Percentiles rank a stretch among this genome's conserved stretches.
Conservation (phyloP, 2,888 invertebrate species). For the Neocrepidodera transversa region DNA sequence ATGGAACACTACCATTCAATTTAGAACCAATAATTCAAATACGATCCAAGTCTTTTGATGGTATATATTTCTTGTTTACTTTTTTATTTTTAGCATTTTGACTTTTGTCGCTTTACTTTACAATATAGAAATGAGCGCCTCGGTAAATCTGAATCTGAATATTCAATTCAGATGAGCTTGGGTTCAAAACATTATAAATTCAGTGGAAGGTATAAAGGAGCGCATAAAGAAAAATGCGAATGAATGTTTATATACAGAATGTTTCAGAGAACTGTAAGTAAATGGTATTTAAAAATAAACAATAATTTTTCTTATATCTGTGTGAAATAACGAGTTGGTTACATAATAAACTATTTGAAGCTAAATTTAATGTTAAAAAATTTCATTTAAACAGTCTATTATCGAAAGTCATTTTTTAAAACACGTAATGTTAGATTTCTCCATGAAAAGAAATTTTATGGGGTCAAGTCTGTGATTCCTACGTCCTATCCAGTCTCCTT, state of each 20-base stretch:
- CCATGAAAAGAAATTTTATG: no score
- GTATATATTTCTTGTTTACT: constrained; percentile 2
- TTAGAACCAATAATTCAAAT: constrained; percentile 44
- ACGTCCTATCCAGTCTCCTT: no score
- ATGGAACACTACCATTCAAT: constrained; percentile 43
- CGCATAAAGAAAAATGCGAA: not conserved
- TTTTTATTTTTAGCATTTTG: constrained; percentile 18
- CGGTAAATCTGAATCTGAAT: constrained; percentile 25
- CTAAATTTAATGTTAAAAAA: no score
- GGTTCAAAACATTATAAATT: constrained; percentile 25
- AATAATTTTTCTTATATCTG: no score
- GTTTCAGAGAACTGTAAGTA: no score
- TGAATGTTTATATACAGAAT: not conserved
- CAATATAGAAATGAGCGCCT: constrained; percentile 26
- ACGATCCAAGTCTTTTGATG: constrained; percentile 10
- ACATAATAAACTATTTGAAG: no score
- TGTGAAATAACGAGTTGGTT: no score
- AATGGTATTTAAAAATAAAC: no score
- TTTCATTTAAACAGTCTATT: no score
- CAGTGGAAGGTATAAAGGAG: constrained; percentile 2
- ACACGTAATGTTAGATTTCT: no score
- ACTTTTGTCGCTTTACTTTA: constrained; percentile 26
- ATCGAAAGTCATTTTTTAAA: no score
- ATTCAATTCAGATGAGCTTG: constrained; percentile 24
- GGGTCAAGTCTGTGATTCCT: no score